Percentiles rank a stretch among this genome's conserved stretches.
Conservation (phyloP, 2,888 invertebrate species). For the Onthophagus sagittarius region DNA sequence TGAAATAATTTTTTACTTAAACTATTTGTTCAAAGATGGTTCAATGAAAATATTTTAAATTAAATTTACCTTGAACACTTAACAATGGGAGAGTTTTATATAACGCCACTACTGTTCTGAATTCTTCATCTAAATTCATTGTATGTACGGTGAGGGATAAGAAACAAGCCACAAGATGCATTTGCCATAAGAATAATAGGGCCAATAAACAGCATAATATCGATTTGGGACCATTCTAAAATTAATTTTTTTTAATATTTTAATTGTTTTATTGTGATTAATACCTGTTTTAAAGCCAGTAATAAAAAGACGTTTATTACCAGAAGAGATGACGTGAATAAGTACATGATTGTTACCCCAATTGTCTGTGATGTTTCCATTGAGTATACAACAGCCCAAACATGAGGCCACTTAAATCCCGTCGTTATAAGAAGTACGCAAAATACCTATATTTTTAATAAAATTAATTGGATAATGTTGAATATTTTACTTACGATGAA, state of each 20-base stretch:
- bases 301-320: conserved; percentile 12
- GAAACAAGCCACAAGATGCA: conserved; percentile 17
- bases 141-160: conserved; percentile 15
- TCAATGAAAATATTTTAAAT: neutral
- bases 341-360: conserved; percentile 17
- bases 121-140: neutral
- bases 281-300: conserved; percentile 18
- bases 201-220: conserved; percentile 15
- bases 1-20: neutral
- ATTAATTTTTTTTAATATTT: neutral
- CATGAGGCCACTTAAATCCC: conserved; percentile 4
- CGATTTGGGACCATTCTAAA: neutral
- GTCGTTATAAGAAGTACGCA: conserved; percentile 14
- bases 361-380: neutral
- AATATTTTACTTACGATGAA: conserved; percentile 20
- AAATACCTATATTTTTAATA: conserved; percentile 3
- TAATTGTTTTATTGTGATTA: neutral
- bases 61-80: conserved; percentile 17
- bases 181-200: conserved; percentile 16
- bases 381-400: conserved; percentile 17
- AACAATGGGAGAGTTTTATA: conserved; percentile 13
- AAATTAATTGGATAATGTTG: neutral
- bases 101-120: conserved; percentile 9
- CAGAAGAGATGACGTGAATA: conserved; percentile 14
- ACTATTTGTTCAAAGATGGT: neutral